Evolutionary conservation across 2,888 invertebrate species (phyloP).

Genomic region (Eucera pruinosa): DNA sequence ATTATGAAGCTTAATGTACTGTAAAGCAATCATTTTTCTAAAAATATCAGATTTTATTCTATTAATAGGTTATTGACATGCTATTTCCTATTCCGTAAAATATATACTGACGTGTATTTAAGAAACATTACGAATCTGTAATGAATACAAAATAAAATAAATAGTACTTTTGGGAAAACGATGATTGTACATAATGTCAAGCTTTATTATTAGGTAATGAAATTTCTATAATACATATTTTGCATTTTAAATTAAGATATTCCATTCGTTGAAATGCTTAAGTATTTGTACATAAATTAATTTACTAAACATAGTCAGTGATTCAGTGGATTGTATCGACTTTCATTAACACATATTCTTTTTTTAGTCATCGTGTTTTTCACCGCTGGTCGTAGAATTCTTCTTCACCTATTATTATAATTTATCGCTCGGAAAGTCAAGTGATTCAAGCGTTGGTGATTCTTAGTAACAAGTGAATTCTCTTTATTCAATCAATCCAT

Average conservation of each 20-base stretch:
- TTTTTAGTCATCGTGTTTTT: background rate
- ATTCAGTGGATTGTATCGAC: constrained; percentile 1
- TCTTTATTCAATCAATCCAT: constrained; percentile 26
- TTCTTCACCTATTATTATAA: constrained; percentile 27
- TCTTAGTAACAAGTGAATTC: constrained; percentile 16
- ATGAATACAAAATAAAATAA: too few species aligned
- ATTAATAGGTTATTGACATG: too few species aligned
- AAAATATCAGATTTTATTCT: too few species aligned
- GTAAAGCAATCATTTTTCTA: too few species aligned
- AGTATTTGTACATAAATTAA: constrained; percentile 7
- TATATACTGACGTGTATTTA: too few species aligned
- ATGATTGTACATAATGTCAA: too few species aligned
- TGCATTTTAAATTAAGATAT: background rate
- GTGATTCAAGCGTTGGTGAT: constrained; percentile 15
- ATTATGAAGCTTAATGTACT: too few species aligned
- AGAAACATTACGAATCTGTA: too few species aligned
- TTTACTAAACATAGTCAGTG: too few species aligned
- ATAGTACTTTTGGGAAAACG: too few species aligned
- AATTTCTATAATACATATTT: background rate
- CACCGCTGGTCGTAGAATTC: background rate
- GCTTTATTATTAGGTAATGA: too few species aligned
- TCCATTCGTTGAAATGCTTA: constrained; percentile 9
- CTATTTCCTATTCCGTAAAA: too few species aligned
- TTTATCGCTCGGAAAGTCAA: constrained; percentile 23
- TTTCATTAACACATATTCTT: background rate